These are phyloP conservation scores for Oryzias melastigma DNA, from an alignment of 2,113 vertebrate species.

Conservation along the genomic window DNA sequence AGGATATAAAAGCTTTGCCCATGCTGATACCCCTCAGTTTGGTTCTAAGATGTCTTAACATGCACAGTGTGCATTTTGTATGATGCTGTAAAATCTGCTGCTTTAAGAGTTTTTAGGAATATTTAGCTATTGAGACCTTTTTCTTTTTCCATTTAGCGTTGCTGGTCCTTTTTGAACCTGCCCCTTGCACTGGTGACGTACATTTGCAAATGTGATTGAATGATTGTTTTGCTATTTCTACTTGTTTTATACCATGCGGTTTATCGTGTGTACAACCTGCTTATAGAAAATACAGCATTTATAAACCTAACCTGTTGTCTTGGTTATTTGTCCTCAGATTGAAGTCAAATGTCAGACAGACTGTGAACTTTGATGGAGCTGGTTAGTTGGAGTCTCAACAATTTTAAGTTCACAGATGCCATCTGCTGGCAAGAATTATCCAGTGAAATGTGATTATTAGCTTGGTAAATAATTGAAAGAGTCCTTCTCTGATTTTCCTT, in stretches of 20 bases:
- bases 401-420: slow-evolving; percentile 2
- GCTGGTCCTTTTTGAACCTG: slow-evolving; percentile 42
- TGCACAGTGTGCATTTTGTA: slow-evolving; percentile 66
- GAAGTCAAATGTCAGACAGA: no score
- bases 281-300: slow-evolving; percentile 23
- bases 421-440: slow-evolving; percentile 11
- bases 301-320: slow-evolving; percentile 9
- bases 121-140: slow-evolving; percentile 39
- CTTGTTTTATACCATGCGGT: slow-evolving; percentile 65
- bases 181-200: slow-evolving; percentile 43
- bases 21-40: slow-evolving; percentile 54
- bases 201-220: slow-evolving; percentile 37
- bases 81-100: slow-evolving; percentile 61
- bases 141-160: slow-evolving; percentile 54
- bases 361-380: no score
- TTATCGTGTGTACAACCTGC: slow-evolving; percentile 27
- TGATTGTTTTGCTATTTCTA: slow-evolving; percentile 57
- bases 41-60: slow-evolving; percentile 57
- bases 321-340: no score
- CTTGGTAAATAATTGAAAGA: no score
- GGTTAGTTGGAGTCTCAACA: no score
- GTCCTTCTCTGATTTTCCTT: no score
- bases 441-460: background rate
- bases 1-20: slow-evolving; percentile 40
- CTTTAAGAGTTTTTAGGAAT: slow-evolving; percentile 47